Percentiles rank a stretch among this genome's conserved stretches.
Evolutionary conservation across 2,113 vertebrate species (phyloP).

Genomic region (Sphaerodactylus townsendi): DNA sequence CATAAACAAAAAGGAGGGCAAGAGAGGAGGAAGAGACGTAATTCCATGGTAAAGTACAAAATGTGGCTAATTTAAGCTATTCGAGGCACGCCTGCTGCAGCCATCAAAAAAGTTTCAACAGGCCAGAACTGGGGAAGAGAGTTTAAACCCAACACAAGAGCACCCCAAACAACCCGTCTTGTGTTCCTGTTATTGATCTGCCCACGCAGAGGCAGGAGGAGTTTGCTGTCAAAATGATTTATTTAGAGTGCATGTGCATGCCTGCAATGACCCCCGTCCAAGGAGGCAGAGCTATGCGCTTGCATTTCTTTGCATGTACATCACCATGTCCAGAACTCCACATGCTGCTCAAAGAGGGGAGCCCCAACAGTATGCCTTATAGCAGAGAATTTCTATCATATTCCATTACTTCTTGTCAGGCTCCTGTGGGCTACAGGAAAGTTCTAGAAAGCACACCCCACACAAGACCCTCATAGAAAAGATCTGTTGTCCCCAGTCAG

Average conservation of each 20-base stretch:
- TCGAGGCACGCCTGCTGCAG: slow-evolving; percentile 28
- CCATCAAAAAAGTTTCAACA: slow-evolving; percentile 15
- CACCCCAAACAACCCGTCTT: neutral
- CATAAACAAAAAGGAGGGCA: neutral
- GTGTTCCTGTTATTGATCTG: no score
- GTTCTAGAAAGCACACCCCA: neutral
- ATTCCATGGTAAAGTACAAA: neutral
- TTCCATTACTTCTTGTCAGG: neutral
- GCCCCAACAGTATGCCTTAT: neutral
- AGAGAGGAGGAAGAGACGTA: neutral
- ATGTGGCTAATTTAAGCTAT: neutral
- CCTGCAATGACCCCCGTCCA: neutral
- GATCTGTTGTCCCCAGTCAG: neutral
- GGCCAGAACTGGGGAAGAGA: neutral
- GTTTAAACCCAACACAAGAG: neutral
- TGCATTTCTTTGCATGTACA: neutral
- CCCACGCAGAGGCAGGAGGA: neutral
- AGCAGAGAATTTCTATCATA: neutral
- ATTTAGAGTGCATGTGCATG: neutral
- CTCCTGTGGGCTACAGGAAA: neutral
- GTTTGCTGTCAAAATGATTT: neutral
- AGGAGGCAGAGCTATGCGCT: neutral
- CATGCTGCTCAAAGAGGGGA: neutral
- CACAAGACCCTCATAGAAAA: neutral
- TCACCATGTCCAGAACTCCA: neutral